Evolutionary conservation across 2,113 vertebrate species (phyloP).

Genomic region (Rallus limicola): DNA sequence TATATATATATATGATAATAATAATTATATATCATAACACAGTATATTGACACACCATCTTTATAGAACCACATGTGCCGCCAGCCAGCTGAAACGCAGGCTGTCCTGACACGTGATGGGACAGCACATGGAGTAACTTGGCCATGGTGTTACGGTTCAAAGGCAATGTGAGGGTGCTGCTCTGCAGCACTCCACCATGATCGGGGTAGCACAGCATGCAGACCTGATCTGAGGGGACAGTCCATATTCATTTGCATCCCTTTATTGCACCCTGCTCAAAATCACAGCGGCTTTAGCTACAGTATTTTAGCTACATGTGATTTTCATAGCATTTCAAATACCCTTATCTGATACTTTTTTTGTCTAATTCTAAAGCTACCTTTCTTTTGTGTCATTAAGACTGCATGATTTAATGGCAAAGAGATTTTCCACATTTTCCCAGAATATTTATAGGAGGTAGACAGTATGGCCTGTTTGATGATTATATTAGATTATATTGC

Average conservation of each 20-base stretch:
- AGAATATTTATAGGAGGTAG: background rate
- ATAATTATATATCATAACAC: background rate
- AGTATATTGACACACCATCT: background rate
- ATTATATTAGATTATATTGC: background rate
- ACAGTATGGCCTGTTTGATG: background rate
- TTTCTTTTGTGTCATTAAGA: background rate
- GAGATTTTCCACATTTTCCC: background rate
- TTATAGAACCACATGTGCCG: background rate
- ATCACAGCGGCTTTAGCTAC: background rate
- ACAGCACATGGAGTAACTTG: rapidly evolving
- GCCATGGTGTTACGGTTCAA: background rate
- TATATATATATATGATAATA: background rate
- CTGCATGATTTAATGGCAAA: background rate
- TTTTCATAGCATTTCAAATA: background rate
- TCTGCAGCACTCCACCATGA: rapidly evolving
- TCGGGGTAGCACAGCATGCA: background rate
- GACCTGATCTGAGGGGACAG: background rate
- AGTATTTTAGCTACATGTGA: background rate
- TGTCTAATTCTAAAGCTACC: too few species aligned
- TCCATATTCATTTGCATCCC: background rate
- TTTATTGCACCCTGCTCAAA: background rate
- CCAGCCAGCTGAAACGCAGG: background rate
- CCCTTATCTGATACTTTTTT: background rate
- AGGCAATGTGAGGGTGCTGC: background rate
- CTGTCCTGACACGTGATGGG: rapidly evolving